phyloP scores from a whole-genome alignment of 2,797 vertebrate genomes.

The Melanotaenia trifasciata region DNA sequence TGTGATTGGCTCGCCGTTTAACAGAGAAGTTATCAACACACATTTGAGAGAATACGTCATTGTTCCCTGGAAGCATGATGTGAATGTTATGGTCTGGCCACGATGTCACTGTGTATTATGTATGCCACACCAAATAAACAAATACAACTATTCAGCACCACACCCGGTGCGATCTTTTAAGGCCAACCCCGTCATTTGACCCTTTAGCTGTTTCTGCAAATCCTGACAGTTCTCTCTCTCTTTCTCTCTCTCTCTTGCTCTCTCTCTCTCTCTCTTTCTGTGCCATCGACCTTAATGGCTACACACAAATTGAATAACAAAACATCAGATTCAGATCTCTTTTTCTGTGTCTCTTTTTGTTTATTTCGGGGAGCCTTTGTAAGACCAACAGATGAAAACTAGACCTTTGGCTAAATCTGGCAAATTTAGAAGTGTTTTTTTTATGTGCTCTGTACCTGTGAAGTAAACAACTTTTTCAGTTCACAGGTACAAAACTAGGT shows the following conservation, averaged over 20 bases:
- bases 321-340: neutral
- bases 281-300: neutral
- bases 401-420: too few species aligned
- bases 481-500: too few species aligned
- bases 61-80: constrained; percentile 21
- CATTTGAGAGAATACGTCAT: constrained; percentile 46
- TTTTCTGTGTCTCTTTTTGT: too few species aligned
- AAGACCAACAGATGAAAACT: too few species aligned
- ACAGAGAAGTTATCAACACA: constrained; percentile 19
- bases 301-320: neutral
- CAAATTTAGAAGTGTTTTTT: too few species aligned
- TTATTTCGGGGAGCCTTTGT: too few species aligned
- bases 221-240: too few species aligned
- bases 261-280: neutral
- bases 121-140: constrained; percentile 18
- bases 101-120: constrained; percentile 55
- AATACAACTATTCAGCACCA: neutral
- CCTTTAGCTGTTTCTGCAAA: neutral
- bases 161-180: neutral
- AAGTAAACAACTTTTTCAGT: too few species aligned
- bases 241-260: too few species aligned
- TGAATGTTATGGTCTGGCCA: constrained; percentile 40
- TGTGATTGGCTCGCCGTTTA: constrained; percentile 50
- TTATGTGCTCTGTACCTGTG: too few species aligned
- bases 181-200: neutral